A percentile compares a stretch with the other conserved stretches of the same genome.
These are phyloP conservation scores for Nomada ruficornis DNA, from an alignment of 2,888 invertebrate genomes.

Conservation along the genomic window DNA sequence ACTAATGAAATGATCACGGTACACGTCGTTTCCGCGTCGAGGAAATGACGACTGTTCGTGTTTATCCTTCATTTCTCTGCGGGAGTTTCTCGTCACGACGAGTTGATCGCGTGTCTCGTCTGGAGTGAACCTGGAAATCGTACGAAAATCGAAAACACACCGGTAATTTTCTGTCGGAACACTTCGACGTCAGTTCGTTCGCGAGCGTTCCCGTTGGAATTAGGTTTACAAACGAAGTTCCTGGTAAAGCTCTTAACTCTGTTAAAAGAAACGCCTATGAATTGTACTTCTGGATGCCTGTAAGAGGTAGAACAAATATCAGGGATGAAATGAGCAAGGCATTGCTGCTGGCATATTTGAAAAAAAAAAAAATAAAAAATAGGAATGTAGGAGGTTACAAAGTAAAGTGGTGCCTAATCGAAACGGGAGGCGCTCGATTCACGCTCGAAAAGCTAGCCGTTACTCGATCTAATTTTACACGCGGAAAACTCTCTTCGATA, in stretches of 20 bases:
- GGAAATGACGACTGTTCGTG: constrained; percentile 52
- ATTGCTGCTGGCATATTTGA: too few relatives aligned
- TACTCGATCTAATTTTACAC: constrained; percentile 18
- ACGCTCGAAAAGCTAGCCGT: constrained; percentile 14
- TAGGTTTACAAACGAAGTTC: neutral
- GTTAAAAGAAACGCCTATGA: neutral
- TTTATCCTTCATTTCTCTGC: constrained; percentile 61
- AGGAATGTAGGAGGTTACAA: neutral
- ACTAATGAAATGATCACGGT: constrained; percentile 64
- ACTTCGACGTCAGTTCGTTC: neutral
- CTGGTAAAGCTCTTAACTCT: neutral
- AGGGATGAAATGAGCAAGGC: neutral
- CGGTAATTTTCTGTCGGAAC: constrained; percentile 37
- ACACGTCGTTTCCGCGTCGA: constrained; percentile 29
- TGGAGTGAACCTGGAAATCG: neutral
- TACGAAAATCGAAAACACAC: constrained; percentile 19
- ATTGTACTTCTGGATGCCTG: neutral
- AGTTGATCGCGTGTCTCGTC: constrained; percentile 33
- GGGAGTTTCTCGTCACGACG: constrained; percentile 53
- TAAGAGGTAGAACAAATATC: neutral
- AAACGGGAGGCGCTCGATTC: neutral
- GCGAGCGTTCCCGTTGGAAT: neutral
- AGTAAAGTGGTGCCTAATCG: neutral
- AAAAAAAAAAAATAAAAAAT: neutral
- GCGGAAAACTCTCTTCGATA: neutral